These are phyloP conservation scores for Xenopus borealis DNA, from an alignment of 2,113 vertebrate species.

Conservation along the genomic window DNA sequence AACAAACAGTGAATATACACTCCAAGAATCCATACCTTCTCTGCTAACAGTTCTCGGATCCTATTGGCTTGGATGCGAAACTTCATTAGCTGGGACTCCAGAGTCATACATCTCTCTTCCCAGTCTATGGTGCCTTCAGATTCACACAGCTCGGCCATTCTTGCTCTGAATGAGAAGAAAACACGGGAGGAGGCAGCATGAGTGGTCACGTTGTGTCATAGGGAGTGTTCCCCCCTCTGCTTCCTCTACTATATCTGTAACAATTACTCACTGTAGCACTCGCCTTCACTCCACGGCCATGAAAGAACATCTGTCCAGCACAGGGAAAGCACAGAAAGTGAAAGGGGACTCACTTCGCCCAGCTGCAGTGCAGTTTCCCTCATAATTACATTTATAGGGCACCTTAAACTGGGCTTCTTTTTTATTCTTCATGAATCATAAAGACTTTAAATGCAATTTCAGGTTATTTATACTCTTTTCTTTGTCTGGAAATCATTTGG, in stretches of 20 bases:
- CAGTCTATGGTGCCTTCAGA: slow-evolving; percentile 78
- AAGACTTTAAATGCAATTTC: too few species aligned
- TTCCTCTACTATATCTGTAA: slow-evolving; percentile 10
- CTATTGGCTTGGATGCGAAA: slow-evolving; percentile 93
- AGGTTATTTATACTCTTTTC: too few species aligned
- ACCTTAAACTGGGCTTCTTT: too few species aligned
- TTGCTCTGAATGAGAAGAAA: slow-evolving; percentile 52
- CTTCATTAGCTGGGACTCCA: slow-evolving; percentile 92
- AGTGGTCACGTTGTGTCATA: slow-evolving; percentile 23
- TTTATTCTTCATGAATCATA: too few species aligned
- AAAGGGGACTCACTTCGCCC: not conserved
- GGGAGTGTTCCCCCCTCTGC: not conserved
- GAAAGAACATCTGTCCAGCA: not conserved
- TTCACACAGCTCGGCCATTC: slow-evolving; percentile 83
- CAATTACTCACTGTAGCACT: slow-evolving; percentile 24
- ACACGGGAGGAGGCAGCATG: slow-evolving; percentile 43
- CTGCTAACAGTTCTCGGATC: slow-evolving; percentile 89
- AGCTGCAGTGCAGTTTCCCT: too few species aligned
- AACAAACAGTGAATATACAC: not conserved
- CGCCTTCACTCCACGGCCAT: not conserved
- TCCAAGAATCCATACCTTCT: slow-evolving; percentile 74
- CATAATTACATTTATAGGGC: too few species aligned
- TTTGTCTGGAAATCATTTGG: too few species aligned
- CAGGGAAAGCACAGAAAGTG: too few species aligned
- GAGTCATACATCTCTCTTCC: slow-evolving; percentile 87